Conservation (phyloP, 2,113 vertebrate species). For the Dryoscopus gambensis region DNA sequence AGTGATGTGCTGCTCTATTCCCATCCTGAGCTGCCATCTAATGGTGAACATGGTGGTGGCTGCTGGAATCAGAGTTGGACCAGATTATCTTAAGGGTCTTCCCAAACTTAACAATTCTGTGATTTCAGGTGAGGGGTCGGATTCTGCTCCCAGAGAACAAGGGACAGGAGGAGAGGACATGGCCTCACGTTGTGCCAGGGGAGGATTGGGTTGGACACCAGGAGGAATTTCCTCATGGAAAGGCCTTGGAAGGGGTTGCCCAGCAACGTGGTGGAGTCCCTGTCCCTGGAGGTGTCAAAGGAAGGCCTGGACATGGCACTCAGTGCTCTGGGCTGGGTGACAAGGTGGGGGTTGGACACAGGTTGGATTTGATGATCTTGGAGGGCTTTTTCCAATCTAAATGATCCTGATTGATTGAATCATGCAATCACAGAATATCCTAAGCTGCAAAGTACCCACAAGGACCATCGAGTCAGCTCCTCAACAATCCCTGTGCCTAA, state of each 20-base stretch:
- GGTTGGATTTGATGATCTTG: rapidly evolving
- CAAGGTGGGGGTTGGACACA: rapidly evolving
- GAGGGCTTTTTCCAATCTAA: not conserved
- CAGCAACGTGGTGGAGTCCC: not conserved
- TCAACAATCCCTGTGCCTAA: not conserved
- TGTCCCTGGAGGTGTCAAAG: not conserved
- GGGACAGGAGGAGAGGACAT: not conserved
- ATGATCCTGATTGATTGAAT: not conserved
- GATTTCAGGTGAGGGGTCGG: rapidly evolving
- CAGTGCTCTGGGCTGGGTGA: not conserved
- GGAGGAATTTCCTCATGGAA: not conserved
- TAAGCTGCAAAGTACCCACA: not conserved
- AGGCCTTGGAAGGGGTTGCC: not conserved
- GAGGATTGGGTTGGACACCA: not conserved
- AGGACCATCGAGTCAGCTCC: not conserved
- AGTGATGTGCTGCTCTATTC: not conserved
- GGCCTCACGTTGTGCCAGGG: not conserved
- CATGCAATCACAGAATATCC: not conserved
- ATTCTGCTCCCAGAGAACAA: not conserved
- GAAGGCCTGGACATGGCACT: rapidly evolving
- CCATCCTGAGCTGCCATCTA: slow-evolving; percentile 9
- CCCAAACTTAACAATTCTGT: not conserved
- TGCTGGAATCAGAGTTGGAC: not conserved
- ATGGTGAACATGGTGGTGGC: not conserved
- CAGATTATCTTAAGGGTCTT: not conserved